phyloP scores from a whole-genome alignment of 2,888 invertebrate species.

The Lycaena phlaeas region DNA sequence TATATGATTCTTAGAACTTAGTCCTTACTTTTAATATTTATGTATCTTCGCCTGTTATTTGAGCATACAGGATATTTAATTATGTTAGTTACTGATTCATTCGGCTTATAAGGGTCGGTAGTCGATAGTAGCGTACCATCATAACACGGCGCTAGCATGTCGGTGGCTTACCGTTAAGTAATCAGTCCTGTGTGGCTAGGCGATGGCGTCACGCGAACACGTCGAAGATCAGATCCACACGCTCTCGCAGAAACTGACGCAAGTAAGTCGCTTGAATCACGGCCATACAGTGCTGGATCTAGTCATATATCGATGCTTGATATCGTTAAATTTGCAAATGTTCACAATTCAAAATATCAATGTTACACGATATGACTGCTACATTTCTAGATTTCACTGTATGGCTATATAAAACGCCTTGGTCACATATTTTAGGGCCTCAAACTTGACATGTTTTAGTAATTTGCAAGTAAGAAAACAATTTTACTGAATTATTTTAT shows the following conservation, averaged over 20 bases:
- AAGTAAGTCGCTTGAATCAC: slow-evolving; percentile 73
- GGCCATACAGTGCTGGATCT: slow-evolving; percentile 11
- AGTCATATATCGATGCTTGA: neutral
- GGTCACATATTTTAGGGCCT: slow-evolving; percentile 11
- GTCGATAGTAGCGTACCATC: slow-evolving; percentile 42
- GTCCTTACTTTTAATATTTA: too few relatives aligned
- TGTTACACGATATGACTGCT: neutral
- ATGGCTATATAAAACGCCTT: slow-evolving; percentile 11
- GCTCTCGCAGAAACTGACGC: slow-evolving; percentile 80
- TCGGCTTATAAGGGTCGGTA: too few relatives aligned
- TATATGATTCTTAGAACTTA: too few relatives aligned
- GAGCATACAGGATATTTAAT: too few relatives aligned
- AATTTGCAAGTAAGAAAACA: neutral
- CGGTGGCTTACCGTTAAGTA: slow-evolving; percentile 53
- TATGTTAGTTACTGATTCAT: too few relatives aligned
- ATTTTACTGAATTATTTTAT: neutral
- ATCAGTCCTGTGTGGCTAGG: slow-evolving; percentile 74
- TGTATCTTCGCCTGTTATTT: too few relatives aligned
- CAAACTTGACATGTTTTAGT: neutral
- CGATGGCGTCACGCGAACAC: slow-evolving; percentile 80
- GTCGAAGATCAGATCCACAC: slow-evolving; percentile 82
- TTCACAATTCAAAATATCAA: neutral
- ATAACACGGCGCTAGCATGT: slow-evolving; percentile 44
- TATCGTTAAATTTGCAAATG: neutral
- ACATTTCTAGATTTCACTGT: neutral